phyloP scores from a whole-genome alignment of 2,113 vertebrate genomes.

The Tamias sibiricus region DNA sequence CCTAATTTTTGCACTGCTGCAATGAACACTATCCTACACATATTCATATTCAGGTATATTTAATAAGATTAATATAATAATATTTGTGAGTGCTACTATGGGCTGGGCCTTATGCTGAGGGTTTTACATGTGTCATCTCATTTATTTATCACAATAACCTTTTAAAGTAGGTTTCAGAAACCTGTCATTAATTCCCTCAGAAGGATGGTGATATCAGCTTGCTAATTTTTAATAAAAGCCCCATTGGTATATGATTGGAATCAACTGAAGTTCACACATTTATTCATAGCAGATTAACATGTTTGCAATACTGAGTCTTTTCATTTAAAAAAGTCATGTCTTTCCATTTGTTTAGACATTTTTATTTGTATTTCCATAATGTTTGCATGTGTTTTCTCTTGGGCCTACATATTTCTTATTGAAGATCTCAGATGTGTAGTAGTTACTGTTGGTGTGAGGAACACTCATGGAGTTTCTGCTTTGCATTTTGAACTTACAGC shows the following conservation, averaged over 20 bases:
- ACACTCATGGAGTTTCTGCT: neutral
- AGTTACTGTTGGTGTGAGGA: neutral
- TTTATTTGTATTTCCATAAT: neutral
- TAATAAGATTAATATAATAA: neutral
- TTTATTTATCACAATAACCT: neutral
- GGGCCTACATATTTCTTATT: neutral
- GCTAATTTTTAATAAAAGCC: neutral
- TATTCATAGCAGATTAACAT: neutral
- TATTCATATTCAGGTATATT: neutral
- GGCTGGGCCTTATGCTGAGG: neutral
- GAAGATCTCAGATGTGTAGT: neutral
- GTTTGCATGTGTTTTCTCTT: neutral
- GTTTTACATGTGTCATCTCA: neutral
- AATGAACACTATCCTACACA: neutral
- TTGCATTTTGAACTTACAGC: conserved; percentile 20
- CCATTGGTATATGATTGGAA: neutral
- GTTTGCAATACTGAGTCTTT: neutral
- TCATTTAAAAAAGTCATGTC: neutral
- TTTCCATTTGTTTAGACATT: neutral
- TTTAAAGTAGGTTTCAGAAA: neutral
- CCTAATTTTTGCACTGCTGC: neutral
- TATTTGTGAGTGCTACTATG: neutral
- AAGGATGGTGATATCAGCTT: neutral
- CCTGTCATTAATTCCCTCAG: neutral
- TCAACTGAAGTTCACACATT: neutral